A percentile compares a stretch with the other conserved stretches of the same genome.
phyloP scores from a whole-genome alignment of 2,113 vertebrate species.

The Entomyzon cyanotis region DNA sequence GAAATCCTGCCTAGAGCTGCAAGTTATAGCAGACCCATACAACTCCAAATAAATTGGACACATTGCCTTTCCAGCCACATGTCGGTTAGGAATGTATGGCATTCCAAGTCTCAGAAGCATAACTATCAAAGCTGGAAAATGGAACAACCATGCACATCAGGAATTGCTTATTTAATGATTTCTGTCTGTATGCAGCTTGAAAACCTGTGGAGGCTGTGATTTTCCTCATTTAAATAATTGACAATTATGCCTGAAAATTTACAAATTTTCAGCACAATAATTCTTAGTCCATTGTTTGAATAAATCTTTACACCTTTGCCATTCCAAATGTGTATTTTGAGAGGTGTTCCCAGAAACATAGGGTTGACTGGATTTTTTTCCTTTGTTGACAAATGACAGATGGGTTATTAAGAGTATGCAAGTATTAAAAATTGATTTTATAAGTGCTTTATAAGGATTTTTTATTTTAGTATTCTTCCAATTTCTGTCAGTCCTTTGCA shows the following conservation, averaged over 20 bases:
- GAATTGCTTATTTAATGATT: not conserved
- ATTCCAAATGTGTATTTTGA: not conserved
- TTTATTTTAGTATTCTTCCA: not conserved
- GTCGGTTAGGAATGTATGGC: not conserved
- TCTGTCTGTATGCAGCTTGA: not conserved
- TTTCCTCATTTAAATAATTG: not conserved
- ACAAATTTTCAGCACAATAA: not conserved
- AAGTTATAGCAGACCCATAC: not conserved
- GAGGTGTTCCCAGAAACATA: not conserved
- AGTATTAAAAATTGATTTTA: not conserved
- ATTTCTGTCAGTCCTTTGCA: not conserved
- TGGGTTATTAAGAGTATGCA: not conserved
- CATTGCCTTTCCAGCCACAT: not conserved
- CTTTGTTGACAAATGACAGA: not conserved
- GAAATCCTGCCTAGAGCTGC: not conserved
- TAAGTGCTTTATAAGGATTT: not conserved
- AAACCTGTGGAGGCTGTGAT: not conserved
- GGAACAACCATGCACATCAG: not conserved
- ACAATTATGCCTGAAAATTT: not conserved
- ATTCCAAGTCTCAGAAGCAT: not conserved
- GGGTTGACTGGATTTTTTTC: not conserved
- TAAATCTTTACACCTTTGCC: not conserved
- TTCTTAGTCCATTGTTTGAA: not conserved
- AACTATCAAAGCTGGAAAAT: not conserved
- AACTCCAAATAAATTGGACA: not conserved